These are phyloP conservation scores for Erannis defoliaria DNA, from an alignment of 2,888 invertebrate genomes.

Conservation along the genomic window DNA sequence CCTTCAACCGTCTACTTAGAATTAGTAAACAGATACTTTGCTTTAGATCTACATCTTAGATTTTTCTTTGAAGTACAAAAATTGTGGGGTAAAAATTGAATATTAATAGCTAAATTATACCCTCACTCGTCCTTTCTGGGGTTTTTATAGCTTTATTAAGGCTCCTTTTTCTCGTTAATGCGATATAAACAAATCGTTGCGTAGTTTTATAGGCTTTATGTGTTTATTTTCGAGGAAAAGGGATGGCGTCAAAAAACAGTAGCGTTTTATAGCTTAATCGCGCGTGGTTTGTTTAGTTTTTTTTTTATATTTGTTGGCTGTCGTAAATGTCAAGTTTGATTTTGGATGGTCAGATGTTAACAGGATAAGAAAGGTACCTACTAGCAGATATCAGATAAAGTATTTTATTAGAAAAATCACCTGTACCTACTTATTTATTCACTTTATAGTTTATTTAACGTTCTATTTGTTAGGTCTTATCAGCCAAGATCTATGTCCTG, in stretches of 20 bases:
- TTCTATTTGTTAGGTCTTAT: too few species aligned
- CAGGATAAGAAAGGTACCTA: slow-evolving; percentile 17
- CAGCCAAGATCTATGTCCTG: too few species aligned
- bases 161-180: slow-evolving; percentile 75
- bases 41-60: slow-evolving; percentile 77
- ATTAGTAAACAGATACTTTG: slow-evolving; percentile 73
- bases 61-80: slow-evolving; percentile 82
- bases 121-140: slow-evolving; percentile 63
- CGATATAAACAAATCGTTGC: slow-evolving; percentile 81
- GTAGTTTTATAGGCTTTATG: slow-evolving; percentile 60
- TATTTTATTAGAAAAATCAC: neutral
- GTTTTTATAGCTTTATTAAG: slow-evolving; percentile 85
- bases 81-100: slow-evolving; percentile 83
- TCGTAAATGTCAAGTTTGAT: slow-evolving; percentile 50
- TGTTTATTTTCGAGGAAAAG: slow-evolving; percentile 70
- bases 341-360: slow-evolving; percentile 37
- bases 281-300: slow-evolving; percentile 71
- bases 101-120: slow-evolving; percentile 86
- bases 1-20: slow-evolving; percentile 73
- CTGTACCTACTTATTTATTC: too few species aligned
- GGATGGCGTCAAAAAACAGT: slow-evolving; percentile 83
- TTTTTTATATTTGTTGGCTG: slow-evolving; percentile 62
- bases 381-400: slow-evolving; percentile 15
- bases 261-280: slow-evolving; percentile 83
- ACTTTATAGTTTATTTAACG: too few species aligned